A percentile compares a stretch with the other conserved stretches of the same genome.
phyloP scores from a whole-genome alignment of 2,888 invertebrate genomes.

The Cataglyphis livida region DNA sequence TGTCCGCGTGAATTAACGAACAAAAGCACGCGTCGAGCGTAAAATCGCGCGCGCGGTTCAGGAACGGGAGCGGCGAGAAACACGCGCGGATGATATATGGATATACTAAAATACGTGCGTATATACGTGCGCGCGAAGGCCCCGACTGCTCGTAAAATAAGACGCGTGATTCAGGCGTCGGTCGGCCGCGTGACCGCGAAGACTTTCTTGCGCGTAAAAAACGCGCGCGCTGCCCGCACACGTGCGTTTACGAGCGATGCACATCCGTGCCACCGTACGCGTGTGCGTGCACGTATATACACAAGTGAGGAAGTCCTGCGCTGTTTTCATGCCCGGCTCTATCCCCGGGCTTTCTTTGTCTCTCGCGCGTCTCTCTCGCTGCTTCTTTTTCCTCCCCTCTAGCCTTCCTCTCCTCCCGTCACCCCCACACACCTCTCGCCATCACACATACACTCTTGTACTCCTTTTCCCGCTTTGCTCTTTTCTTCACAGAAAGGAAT shows the following conservation, averaged over 20 bases:
- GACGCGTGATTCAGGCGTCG: slow-evolving; percentile 70
- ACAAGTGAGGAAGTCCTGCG: slow-evolving; percentile 28
- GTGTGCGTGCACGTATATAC: slow-evolving; percentile 44
- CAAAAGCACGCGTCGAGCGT: not conserved
- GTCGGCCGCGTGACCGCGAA: slow-evolving; percentile 66
- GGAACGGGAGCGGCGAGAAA: slow-evolving; percentile 12
- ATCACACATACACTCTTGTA: not conserved
- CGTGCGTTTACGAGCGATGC: slow-evolving; percentile 57
- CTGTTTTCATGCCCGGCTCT: slow-evolving; percentile 57
- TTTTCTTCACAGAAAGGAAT: slow-evolving; percentile 50
- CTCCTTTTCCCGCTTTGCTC: slow-evolving; percentile 29
- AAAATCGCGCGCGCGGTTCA: not conserved
- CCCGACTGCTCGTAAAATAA: slow-evolving; percentile 62
- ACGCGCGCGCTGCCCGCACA: slow-evolving; percentile 55
- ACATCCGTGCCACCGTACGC: not conserved
- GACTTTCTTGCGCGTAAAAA: slow-evolving; percentile 67
- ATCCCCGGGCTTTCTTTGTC: slow-evolving; percentile 53
- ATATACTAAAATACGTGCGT: slow-evolving; percentile 50
- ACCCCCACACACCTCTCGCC: slow-evolving; percentile 31
- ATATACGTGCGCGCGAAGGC: slow-evolving; percentile 34
- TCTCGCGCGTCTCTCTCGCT: slow-evolving; percentile 45
- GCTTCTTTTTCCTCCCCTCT: slow-evolving; percentile 28
- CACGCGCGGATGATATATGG: slow-evolving; percentile 43
- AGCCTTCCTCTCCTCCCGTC: slow-evolving; percentile 6
- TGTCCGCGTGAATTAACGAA: not conserved